Base-by-base conservation (phyloP, 2,888 invertebrate genomes). In the Callinectes sapidus region DNA sequence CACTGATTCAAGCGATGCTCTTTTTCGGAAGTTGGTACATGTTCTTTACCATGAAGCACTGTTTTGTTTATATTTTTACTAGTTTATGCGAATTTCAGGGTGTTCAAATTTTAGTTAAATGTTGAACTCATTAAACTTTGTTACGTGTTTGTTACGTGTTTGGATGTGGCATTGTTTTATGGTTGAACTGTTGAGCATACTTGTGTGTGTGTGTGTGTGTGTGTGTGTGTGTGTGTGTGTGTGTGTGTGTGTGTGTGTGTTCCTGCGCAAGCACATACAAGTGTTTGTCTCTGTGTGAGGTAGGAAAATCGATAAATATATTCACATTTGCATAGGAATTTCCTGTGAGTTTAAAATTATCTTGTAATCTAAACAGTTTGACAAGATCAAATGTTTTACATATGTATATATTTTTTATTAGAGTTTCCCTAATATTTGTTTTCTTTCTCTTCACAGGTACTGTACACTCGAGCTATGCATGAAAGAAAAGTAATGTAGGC, bases 391-490 rank as follows among this genome's bases (percentile, higher is more conserved):
- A 16, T 87, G n/a, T 18, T n/a, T 86, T 86, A n/a, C n/a, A n/a
- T n/a, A 8, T n/a, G 1, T 85, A 10, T 14, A 10, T 86, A n/a
- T 42, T n/a, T 16, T 86, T 86, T 61, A 55, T 8, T 32, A 39
- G 35, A 35, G 23, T 89, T 32, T 89, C 35, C 2, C 89, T 89
- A 89, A 90, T 48, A 32, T 81, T 39, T 28, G 28, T 54, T 48
- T 32, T 89, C 39, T 85, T 81, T 42, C 42, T 66, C 18, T 28
- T 71, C 87, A 23, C 91, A 91, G 91, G 91, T 91, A 91, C 91
- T 85, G 91, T 91, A 91, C 87, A 85, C 28, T 87, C 48, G 39
- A 81, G 71, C 28, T 28, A 71, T 91, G 91, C 91, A 91, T 91
- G 91, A 39, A 71, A 42, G 77, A 48, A 86, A 71, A 66, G 87